phyloP scores from a whole-genome alignment of 2,888 invertebrate genomes.

The Catocala fraxini region DNA sequence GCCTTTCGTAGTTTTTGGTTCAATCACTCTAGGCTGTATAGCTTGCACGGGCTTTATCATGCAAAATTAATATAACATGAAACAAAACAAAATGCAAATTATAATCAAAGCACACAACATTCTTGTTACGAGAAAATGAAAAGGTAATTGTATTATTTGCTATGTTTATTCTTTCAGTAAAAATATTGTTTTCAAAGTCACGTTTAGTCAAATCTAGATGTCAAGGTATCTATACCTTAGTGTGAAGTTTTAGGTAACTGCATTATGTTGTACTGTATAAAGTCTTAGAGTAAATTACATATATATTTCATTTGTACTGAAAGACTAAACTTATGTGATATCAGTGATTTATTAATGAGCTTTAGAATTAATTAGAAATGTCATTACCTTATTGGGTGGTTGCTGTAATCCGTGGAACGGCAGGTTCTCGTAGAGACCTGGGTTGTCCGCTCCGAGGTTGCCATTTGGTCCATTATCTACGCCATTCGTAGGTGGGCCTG shows the following conservation, averaged over 20 bases:
- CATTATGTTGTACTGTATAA: too few relatives aligned
- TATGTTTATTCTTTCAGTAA: slow-evolving; percentile 22
- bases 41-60: slow-evolving; percentile 86
- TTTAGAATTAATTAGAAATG: neutral
- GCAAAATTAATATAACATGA: slow-evolving; percentile 69
- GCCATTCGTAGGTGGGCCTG: slow-evolving; percentile 87
- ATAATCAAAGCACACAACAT: slow-evolving; percentile 61
- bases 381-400: slow-evolving; percentile 95
- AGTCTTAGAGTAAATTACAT: too few relatives aligned
- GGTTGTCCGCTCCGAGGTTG: slow-evolving; percentile 91
- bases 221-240: too few relatives aligned
- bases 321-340: slow-evolving; percentile 8
- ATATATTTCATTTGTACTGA: slow-evolving; percentile 15
- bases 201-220: too few relatives aligned
- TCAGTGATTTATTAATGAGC: neutral
- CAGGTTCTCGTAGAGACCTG: slow-evolving; percentile 97
- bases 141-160: slow-evolving; percentile 23
- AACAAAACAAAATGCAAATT: slow-evolving; percentile 76
- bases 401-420: slow-evolving; percentile 98
- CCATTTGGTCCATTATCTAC: slow-evolving; percentile 89
- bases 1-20: slow-evolving; percentile 74
- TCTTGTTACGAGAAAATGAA: slow-evolving; percentile 17
- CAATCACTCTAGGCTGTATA: slow-evolving; percentile 85
- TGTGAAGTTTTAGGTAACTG: too few relatives aligned
- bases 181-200: neutral